Evolutionary conservation across 2,888 invertebrate genomes (phyloP), one percentile per base, ranked within the genome.

Genomic region (Homarus gammarus): DNA sequence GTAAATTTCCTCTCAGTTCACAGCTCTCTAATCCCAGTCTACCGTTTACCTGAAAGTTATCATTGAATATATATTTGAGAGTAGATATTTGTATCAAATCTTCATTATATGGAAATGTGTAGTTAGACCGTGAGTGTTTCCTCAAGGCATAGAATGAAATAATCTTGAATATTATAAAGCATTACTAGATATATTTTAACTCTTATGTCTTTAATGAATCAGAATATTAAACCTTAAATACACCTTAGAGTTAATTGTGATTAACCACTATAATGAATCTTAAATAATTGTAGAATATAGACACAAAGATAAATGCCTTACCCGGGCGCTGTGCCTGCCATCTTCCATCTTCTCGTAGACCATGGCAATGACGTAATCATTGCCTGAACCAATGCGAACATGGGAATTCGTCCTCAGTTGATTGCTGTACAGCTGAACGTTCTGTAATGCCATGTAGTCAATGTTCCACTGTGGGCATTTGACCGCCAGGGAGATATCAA

Each of bases 401-500:
- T n/a, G 75, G 75, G 75, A 38, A 15, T 75, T n/a, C 38, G 40
- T 75, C 10, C 22, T 75, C 22, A 75, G 22, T n/a, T 18, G 75
- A n/a, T 40, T 75, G 44, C 40, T 75, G 10, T 40, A 38, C 38
- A 75, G 0, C 15, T 75, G 40, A 75, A 75, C n/a, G 15, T 40
- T 75, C 0, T 75, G 44, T 75, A 40, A 75, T 18, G 44, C 38
- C 38, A 3, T 10, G 22, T 40, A 40, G 10, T 75, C 75, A 40
- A 75, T 75, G n/a, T 75, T 40, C 44, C 27, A 40, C 3, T 10
- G 18, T 40, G 75, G 75, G 40, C 75, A 75, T 12, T 75, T 75
- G 44, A 75, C 40, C n/a, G n/a, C n/a, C 22, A 38, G 40, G 27
- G 38, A 44, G 8, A 75, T 10, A 22, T 75, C 40, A 18, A 75